Evolutionary conservation across 2,113 vertebrate genomes (phyloP).

Genomic region (Pontoporia blainvillei): DNA sequence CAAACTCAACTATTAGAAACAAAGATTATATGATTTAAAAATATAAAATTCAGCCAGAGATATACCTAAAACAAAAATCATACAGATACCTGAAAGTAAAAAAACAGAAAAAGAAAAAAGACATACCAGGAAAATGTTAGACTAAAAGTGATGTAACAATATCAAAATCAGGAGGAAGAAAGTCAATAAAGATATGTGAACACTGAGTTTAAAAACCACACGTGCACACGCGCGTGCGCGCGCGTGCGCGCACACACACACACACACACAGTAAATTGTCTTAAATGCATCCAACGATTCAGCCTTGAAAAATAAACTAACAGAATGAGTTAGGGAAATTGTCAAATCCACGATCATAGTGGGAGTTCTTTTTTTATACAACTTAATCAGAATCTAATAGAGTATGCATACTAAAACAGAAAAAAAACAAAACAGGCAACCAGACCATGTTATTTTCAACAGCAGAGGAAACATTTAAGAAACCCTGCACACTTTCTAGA

Average conservation of each 20-base stretch:
- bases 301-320: neutral
- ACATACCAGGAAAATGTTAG: neutral
- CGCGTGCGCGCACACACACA: neutral
- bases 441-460: neutral
- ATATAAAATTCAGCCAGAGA: neutral
- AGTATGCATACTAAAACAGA: neutral
- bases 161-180: neutral
- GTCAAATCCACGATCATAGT: neutral
- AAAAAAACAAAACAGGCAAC: neutral
- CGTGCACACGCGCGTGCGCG: fast-evolving
- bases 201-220: neutral
- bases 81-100: neutral
- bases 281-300: neutral
- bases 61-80: neutral
- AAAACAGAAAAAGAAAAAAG: neutral
- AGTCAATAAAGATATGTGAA: neutral
- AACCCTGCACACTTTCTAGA: neutral
- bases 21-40: neutral
- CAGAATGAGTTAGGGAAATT: neutral
- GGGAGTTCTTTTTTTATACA: neutral
- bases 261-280: neutral
- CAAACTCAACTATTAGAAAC: conserved; percentile 16
- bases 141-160: neutral
- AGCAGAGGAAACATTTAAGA: neutral
- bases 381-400: neutral